A percentile compares a stretch with the other conserved stretches of the same genome.
These are phyloP conservation scores for Drosophila tanythrix DNA, from an alignment of 2,888 invertebrate species.

Conservation along the genomic window DNA sequence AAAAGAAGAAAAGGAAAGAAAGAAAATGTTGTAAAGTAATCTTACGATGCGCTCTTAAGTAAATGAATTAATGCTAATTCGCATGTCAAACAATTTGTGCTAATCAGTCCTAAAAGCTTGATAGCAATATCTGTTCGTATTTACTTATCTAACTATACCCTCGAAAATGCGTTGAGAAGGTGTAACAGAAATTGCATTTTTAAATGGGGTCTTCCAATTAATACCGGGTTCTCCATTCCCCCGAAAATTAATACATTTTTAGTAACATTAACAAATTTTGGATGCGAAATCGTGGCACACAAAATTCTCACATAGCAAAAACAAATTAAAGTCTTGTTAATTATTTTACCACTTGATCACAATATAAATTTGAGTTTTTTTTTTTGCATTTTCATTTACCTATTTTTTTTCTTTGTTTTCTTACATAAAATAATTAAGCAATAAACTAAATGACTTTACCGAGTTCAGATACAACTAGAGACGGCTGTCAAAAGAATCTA, in stretches of 20 bases:
- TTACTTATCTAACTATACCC: conserved; percentile 12
- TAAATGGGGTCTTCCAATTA: not conserved
- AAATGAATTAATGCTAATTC: conserved; percentile 14
- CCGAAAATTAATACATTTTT: not conserved
- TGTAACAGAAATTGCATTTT: not conserved
- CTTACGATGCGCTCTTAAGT: not conserved
- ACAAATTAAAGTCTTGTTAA: not conserved
- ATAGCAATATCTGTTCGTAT: conserved; percentile 15
- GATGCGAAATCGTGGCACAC: not conserved
- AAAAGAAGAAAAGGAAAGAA: not conserved
- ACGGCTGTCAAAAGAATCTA: not conserved
- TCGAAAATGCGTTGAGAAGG: not conserved
- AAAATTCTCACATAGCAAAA: not conserved
- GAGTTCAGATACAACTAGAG: conserved; percentile 23
- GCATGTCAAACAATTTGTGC: conserved; percentile 14
- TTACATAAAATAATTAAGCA: conserved; percentile 23
- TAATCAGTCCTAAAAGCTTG: conserved; percentile 22
- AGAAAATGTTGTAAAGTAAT: conserved; percentile 1
- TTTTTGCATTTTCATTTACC: not conserved
- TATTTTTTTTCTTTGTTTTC: not conserved
- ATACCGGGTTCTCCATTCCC: not conserved
- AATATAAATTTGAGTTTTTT: not conserved
- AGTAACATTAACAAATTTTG: not conserved
- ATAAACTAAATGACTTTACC: conserved; percentile 12
- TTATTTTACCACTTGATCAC: not conserved